These are phyloP conservation scores for Babyrousa celebensis DNA, from an alignment of 2,797 vertebrate species.

Conservation along the genomic window DNA sequence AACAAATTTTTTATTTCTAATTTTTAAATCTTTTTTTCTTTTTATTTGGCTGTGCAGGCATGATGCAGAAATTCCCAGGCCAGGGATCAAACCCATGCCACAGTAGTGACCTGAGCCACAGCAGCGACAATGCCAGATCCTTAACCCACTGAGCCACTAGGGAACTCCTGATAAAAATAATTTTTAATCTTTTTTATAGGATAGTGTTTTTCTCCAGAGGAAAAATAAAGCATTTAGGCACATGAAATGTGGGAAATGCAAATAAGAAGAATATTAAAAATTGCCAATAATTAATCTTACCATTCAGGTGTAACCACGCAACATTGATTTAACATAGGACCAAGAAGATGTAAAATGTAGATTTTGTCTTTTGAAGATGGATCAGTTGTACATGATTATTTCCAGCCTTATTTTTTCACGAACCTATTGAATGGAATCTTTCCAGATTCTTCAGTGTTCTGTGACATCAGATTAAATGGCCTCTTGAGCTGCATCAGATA, in stretches of 20 bases:
- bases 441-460: slow-evolving; percentile 3
- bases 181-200: background rate
- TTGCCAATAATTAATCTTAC: background rate
- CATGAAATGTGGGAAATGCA: background rate
- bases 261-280: background rate
- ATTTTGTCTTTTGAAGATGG: background rate
- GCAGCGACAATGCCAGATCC: too few relatives aligned
- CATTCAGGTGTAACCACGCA: too few relatives aligned
- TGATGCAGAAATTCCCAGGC: too few relatives aligned
- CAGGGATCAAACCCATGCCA: too few relatives aligned
- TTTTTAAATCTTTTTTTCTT: background rate
- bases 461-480: background rate
- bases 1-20: too few relatives aligned
- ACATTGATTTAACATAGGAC: background rate
- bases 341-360: background rate
- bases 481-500: background rate
- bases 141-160: too few relatives aligned
- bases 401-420: background rate
- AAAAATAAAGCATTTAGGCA: background rate
- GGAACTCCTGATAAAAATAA: background rate
- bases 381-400: background rate
- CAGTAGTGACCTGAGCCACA: too few relatives aligned
- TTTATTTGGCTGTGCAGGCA: too few relatives aligned
- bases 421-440: background rate
- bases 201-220: background rate